Evolutionary conservation across 2,888 invertebrate genomes (phyloP), one percentile per base, ranked within the genome.

Genomic region (Torymus texanus): DNA sequence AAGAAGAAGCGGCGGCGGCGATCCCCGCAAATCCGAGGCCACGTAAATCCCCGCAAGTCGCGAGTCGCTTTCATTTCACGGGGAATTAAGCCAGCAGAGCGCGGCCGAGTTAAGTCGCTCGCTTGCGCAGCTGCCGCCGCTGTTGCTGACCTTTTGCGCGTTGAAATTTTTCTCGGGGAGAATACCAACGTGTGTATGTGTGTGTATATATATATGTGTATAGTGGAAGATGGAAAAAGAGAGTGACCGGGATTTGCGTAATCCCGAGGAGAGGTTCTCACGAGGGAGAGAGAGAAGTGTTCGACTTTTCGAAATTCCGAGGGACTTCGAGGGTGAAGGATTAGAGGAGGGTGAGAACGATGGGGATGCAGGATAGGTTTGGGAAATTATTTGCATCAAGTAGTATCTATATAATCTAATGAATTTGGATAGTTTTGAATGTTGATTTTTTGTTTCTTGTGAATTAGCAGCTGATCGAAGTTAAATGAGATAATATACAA

Each of bases 161-260:
- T 18, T 51, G 65, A 74, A 41, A 58, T 66, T 66, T 24, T 75
- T 24, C 29, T 55, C 55, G 11, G 2, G 21, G 12, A 21, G 11
- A n/a, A 5, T n/a, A n/a, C n/a, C n/a, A n/a, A n/a, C n/a, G 11
- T 0, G 63, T 8, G 41, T 4, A 12, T 14, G n/a, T 41, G 24
- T 12, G 63, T 21, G 2, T 21, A 21, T 21, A 21, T 21, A 21
- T 21, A 21, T 21, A 21, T 21, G 2, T 21, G 21, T 21, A 21
- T 24, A 24, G 11, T 21, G 13, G n/a, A 11, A 24, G 61, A 24
- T 41, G 41, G 24, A 62, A 29, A 24, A 62, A n/a, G 18, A 14
- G 78, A 88, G 86, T 88, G 86, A 87, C 87, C 88, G 86, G 88
- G 89, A 88, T 90, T 89, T 88, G 84, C 85, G 88, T 88, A 89